These are phyloP conservation scores for Chrysocyon brachyurus DNA, from an alignment of 2,797 vertebrate species.

Conservation along the genomic window DNA sequence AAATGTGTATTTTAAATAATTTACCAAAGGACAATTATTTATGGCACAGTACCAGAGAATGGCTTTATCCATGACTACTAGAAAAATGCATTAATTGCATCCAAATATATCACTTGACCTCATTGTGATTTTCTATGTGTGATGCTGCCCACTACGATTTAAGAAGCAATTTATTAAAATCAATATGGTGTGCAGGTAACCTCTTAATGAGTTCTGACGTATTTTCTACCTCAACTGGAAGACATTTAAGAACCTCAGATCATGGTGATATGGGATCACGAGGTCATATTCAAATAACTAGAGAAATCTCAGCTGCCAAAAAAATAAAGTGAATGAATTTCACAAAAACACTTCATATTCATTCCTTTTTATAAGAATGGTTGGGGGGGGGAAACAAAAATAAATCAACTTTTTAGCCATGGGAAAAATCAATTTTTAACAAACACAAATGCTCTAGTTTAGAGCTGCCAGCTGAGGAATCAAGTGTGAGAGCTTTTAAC, in stretches of 20 bases:
- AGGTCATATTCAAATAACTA: conserved; percentile 54
- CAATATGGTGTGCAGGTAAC: not conserved
- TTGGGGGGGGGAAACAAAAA: conserved; percentile 38
- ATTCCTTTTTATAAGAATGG: conserved; percentile 39
- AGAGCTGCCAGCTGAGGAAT: conserved; percentile 45
- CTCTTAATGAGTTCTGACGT: conserved; percentile 15
- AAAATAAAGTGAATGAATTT: conserved; percentile 41
- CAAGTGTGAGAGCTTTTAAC: not conserved
- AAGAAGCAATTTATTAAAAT: conserved; percentile 68
- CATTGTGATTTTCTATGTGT: not conserved
- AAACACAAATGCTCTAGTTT: conserved; percentile 55
- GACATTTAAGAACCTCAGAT: conserved; percentile 21
- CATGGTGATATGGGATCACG: not conserved
- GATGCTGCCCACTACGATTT: not conserved
- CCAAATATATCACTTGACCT: not conserved
- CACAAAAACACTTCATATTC: conserved; percentile 60
- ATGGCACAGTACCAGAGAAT: not conserved
- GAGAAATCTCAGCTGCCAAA: conserved; percentile 56
- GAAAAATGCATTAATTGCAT: conserved; percentile 55
- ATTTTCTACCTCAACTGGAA: conserved; percentile 37
- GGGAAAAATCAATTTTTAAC: conserved; percentile 69
- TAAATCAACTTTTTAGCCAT: conserved; percentile 50
- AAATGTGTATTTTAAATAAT: conserved; percentile 34
- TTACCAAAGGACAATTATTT: conserved; percentile 24
- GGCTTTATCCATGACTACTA: not conserved